A percentile compares a stretch with the other conserved stretches of the same genome.
Evolutionary conservation across 1,140 invertebrate genomes (phyloP).

Genomic region (Tribolium castaneum): DNA sequence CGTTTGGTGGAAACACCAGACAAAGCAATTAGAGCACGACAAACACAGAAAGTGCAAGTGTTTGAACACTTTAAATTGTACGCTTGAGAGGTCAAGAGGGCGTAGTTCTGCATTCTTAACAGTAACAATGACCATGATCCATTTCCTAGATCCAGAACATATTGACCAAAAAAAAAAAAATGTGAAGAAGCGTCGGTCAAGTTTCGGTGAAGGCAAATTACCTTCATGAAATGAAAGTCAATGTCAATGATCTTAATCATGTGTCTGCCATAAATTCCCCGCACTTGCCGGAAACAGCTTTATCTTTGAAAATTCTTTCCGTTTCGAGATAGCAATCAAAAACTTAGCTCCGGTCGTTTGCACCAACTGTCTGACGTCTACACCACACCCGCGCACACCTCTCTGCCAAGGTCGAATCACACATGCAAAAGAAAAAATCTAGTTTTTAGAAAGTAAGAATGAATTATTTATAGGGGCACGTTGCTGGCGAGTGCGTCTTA

Average conservation of each 20-base stretch:
- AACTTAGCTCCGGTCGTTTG: background rate
- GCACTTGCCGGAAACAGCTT: background rate
- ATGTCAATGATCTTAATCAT: constrained; percentile 40
- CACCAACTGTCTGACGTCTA: constrained; percentile 1
- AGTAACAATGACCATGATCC: background rate
- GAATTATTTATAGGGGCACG: constrained; percentile 12
- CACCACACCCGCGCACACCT: constrained; percentile 27
- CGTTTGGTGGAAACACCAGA: background rate
- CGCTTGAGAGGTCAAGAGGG: constrained; percentile 8
- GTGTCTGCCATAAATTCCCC: background rate
- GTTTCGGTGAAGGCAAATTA: constrained; percentile 36
- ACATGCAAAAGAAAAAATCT: background rate
- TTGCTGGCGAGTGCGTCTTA: background rate
- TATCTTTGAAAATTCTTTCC: background rate
- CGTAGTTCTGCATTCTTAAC: constrained; percentile 20
- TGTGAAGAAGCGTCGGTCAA: background rate
- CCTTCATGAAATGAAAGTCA: constrained; percentile 34
- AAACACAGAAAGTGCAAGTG: constrained; percentile 1
- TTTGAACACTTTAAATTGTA: background rate
- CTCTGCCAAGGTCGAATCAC: background rate
- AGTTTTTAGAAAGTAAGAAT: constrained; percentile 25
- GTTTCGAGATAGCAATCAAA: background rate
- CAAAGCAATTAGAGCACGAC: constrained; percentile 3
- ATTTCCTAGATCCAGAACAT: background rate
- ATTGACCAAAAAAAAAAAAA: background rate